Conservation (phyloP, 2,888 invertebrate species). For the Cryptocheilus praepositus region DNA sequence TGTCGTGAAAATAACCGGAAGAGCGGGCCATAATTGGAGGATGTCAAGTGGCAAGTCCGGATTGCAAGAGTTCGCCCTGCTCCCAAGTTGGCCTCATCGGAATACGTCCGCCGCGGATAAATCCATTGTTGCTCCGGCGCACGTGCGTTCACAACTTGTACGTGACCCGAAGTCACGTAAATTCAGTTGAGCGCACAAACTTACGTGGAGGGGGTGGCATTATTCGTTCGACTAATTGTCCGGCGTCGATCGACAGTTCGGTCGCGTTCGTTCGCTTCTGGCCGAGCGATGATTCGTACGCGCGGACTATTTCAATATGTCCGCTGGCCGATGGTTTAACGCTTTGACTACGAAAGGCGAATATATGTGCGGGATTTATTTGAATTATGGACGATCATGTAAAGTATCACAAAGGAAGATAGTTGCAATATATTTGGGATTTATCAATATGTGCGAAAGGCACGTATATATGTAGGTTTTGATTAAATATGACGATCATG, state of each 20-base stretch:
- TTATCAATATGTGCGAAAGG: too few species aligned
- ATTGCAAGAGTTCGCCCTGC: constrained; percentile 6
- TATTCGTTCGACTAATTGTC: constrained; percentile 37
- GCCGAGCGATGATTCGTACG: constrained; percentile 20
- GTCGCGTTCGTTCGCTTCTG: not conserved
- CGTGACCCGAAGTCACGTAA: constrained; percentile 31
- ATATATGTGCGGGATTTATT: too few species aligned
- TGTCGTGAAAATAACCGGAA: too few species aligned
- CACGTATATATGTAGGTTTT: too few species aligned
- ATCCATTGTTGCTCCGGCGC: constrained; percentile 34
- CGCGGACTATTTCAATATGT: constrained; percentile 8
- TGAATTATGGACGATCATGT: too few species aligned
- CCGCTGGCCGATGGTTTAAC: not conserved
- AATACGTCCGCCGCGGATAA: constrained; percentile 31
- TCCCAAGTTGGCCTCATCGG: constrained; percentile 15
- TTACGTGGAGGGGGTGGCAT: constrained; percentile 15
- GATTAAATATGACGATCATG: too few species aligned
- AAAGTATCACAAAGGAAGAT: too few species aligned
- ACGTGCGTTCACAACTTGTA: constrained; percentile 29
- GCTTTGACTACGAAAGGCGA: too few species aligned
- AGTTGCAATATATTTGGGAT: too few species aligned
- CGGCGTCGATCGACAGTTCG: constrained; percentile 23
- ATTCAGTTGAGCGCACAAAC: constrained; percentile 22
- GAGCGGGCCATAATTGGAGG: too few species aligned
- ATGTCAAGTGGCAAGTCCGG: not conserved